Conservation (phyloP, 2,797 vertebrate species). For the Poecilia wingei region DNA sequence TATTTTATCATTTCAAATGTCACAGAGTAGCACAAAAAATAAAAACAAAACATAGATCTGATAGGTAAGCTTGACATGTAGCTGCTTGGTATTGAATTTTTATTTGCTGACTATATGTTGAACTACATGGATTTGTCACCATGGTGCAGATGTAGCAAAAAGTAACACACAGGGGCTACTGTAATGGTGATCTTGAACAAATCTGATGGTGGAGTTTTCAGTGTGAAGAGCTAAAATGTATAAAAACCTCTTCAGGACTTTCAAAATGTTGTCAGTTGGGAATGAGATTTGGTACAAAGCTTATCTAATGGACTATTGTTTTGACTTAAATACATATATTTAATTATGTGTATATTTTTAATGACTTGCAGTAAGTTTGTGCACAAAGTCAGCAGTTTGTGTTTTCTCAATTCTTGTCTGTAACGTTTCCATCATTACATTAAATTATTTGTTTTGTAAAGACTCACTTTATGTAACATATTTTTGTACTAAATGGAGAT, state of each 20-base stretch:
- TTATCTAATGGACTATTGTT: neutral
- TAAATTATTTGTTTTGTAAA: slow-evolving; percentile 94
- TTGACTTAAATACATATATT: slow-evolving; percentile 9
- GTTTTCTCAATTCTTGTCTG: slow-evolving; percentile 23
- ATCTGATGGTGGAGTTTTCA: slow-evolving; percentile 8
- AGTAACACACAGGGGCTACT: slow-evolving; percentile 1
- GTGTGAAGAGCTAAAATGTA: neutral
- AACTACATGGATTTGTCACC: neutral
- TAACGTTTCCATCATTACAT: slow-evolving; percentile 47
- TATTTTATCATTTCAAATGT: slow-evolving; percentile 3
- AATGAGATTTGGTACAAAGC: slow-evolving; percentile 13
- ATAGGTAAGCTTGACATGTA: slow-evolving; percentile 10
- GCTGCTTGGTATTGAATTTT: slow-evolving; percentile 16
- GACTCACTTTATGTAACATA: slow-evolving; percentile 56
- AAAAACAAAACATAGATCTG: neutral
- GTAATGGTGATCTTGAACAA: slow-evolving; percentile 5
- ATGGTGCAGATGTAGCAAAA: slow-evolving; percentile 22
- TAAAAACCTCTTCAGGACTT: slow-evolving; percentile 10
- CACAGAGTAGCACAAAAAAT: neutral
- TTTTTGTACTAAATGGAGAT: slow-evolving; percentile 50
- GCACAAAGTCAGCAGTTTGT: slow-evolving; percentile 27
- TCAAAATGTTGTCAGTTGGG: neutral
- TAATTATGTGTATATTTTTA: slow-evolving; percentile 38
- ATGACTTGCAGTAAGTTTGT: slow-evolving; percentile 20
- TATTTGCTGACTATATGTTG: slow-evolving; percentile 10